Evolutionary conservation across 2,113 vertebrate species (phyloP).

Genomic region (Epinephelus lanceolatus): DNA sequence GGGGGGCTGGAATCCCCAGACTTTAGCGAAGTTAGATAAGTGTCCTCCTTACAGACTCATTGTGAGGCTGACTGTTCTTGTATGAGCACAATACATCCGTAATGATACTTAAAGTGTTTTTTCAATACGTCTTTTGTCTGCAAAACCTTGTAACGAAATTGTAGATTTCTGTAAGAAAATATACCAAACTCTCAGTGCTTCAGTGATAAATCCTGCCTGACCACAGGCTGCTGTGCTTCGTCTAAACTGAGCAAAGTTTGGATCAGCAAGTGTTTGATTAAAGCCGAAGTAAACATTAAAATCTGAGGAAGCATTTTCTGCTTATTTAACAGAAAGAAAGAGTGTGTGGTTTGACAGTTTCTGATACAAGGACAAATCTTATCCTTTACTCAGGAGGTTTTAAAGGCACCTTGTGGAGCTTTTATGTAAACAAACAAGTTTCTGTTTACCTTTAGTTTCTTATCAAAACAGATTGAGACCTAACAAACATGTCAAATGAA

Average conservation of each 20-base stretch:
- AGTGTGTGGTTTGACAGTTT: background rate
- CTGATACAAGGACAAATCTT: background rate
- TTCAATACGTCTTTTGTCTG: background rate
- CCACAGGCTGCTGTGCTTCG: background rate
- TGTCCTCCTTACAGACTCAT: slow-evolving; percentile 9
- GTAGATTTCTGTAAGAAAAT: background rate
- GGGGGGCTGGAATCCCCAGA: background rate
- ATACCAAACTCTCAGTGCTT: background rate
- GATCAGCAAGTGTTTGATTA: background rate
- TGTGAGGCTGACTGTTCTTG: background rate
- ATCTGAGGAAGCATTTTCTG: background rate
- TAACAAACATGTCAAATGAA: background rate
- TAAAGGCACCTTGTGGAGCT: background rate
- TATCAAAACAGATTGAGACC: background rate
- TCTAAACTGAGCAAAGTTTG: background rate
- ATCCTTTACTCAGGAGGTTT: background rate
- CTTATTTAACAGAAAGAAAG: background rate
- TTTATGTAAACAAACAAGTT: background rate
- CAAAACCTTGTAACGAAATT: background rate
- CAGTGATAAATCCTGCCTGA: background rate
- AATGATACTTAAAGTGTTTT: background rate
- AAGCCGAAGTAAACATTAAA: background rate
- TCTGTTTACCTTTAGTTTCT: background rate
- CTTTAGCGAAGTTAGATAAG: slow-evolving; percentile 17
- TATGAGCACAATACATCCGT: too few species aligned